A percentile compares a stretch with the other conserved stretches of the same genome.
These are phyloP conservation scores for Bubo scandiacus DNA, from an alignment of 2,113 vertebrate genomes.

Conservation along the genomic window DNA sequence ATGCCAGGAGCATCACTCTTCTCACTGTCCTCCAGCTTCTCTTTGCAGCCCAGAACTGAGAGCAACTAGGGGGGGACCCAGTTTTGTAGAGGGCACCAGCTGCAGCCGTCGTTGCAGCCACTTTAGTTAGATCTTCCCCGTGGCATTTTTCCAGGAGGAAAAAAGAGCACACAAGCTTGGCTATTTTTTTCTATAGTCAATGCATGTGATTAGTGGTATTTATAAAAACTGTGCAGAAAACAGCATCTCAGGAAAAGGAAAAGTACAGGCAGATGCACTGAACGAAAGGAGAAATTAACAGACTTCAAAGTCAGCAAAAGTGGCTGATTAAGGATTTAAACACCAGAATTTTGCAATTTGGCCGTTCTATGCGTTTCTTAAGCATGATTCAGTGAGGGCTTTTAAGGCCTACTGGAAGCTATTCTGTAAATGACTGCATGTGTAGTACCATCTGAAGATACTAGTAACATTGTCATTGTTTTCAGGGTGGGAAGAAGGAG, in stretches of 20 bases:
- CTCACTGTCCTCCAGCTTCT: neutral
- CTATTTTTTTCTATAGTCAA: slow-evolving; percentile 38
- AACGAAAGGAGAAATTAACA: slow-evolving; percentile 48
- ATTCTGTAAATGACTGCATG: neutral
- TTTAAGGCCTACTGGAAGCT: slow-evolving; percentile 20
- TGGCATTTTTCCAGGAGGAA: slow-evolving; percentile 40
- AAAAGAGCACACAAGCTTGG: neutral
- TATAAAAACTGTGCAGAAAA: slow-evolving; percentile 54
- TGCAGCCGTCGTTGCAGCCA: neutral
- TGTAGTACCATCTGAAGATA: neutral
- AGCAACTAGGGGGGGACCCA: neutral
- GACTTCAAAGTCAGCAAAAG: slow-evolving; percentile 51
- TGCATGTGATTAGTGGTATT: slow-evolving; percentile 58
- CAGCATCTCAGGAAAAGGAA: slow-evolving; percentile 54
- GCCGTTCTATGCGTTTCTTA: neutral
- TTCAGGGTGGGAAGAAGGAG: neutral
- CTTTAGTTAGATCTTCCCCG: slow-evolving; percentile 23
- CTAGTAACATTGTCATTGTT: neutral
- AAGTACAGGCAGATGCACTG: slow-evolving; percentile 46
- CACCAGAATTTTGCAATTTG: neutral
- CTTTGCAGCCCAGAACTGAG: neutral
- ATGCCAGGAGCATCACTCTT: neutral
- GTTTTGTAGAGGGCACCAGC: slow-evolving; percentile 8
- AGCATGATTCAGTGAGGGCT: neutral
- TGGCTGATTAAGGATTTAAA: slow-evolving; percentile 48